Evolutionary conservation across 2,797 vertebrate species (phyloP), one percentile per base, ranked within the genome.

Genomic region (Sebastes matsubarae): DNA sequence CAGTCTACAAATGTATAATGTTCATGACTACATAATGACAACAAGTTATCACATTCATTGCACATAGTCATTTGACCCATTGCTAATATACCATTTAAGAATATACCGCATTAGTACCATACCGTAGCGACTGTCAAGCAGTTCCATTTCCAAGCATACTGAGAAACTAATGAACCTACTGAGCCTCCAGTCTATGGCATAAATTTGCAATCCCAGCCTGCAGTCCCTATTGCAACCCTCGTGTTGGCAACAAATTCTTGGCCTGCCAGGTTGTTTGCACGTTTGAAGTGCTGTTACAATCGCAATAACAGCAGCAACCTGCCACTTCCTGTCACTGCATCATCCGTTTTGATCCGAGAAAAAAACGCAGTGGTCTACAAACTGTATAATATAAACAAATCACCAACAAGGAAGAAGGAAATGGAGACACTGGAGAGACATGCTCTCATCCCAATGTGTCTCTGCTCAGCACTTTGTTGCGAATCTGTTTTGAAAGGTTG

Each of bases 271-370:
- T 82, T 71, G 66, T 82, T 83, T 84, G 27, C 76, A 68, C 79
- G 80, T 89, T 85, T 88, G 82, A 87, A 87, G 76, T 85, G 75
- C 46, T 3, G 69, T 72, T 88, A 81, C 70, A 84, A 79, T 88
- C 64, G 50, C 80, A 81, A 74, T 55, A 85, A 76, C 81, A 85
- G 82, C 80, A 76, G 76, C 81, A 74, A 65, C 82, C 68, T 82
- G 81, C 59, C 84, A 75, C 72, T 71, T 84, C 82, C 77, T 79
- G 77, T 81, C 81, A 75, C 67, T 25, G 65, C 75, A 74, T 75
- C 82, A 42, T 85, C 52, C 82, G 67, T 61, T 88, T 70, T 77
- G 75, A 84, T 80, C 65, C 8, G 54, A n/a, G 72, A 70, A 36
- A 32, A 65, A 58, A 73, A 64, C 20, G 5, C 71, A 80, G 14